Conservation (phyloP, 2,797 vertebrate genomes). For the Holocentrus rufus region DNA sequence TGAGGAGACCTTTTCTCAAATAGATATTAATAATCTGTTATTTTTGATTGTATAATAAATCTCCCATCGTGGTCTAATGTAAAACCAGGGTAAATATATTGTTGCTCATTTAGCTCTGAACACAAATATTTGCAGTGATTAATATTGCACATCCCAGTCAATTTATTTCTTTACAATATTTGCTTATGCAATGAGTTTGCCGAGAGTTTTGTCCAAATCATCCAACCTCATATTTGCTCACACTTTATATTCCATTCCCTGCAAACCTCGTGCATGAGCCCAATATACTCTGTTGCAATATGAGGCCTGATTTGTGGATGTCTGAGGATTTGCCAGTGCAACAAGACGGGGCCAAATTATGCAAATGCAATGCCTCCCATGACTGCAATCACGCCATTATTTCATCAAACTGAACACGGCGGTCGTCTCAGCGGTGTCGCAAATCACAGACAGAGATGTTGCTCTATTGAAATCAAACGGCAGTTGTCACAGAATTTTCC, state of each 20-base stretch:
- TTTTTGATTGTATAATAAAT: too few species aligned
- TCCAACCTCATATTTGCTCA: slow-evolving; percentile 11
- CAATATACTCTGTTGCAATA: slow-evolving; percentile 22
- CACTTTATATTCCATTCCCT: not conserved
- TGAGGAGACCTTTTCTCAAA: too few species aligned
- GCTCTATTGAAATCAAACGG: slow-evolving; percentile 44
- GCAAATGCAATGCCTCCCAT: slow-evolving; percentile 25
- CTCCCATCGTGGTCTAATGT: too few species aligned
- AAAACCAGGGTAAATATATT: too few species aligned
- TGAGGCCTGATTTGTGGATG: slow-evolving; percentile 25
- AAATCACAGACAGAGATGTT: slow-evolving; percentile 23
- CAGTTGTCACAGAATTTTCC: slow-evolving; percentile 26
- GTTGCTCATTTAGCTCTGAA: not conserved
- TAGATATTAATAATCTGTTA: too few species aligned
- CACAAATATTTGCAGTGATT: not conserved
- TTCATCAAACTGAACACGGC: slow-evolving; percentile 36
- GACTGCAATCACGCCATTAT: slow-evolving; percentile 21
- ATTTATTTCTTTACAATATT: not conserved
- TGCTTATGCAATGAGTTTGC: not conserved
- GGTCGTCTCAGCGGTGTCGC: slow-evolving; percentile 40
- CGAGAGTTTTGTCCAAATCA: not conserved
- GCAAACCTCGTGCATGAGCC: slow-evolving; percentile 3
- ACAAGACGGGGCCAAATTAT: slow-evolving; percentile 16
- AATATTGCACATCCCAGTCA: not conserved
- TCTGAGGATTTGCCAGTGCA: slow-evolving; percentile 8